Percentiles rank a stretch among this genome's conserved stretches.
Evolutionary conservation across 1,140 invertebrate genomes (phyloP).

Genomic region (Heliothis subflexa): DNA sequence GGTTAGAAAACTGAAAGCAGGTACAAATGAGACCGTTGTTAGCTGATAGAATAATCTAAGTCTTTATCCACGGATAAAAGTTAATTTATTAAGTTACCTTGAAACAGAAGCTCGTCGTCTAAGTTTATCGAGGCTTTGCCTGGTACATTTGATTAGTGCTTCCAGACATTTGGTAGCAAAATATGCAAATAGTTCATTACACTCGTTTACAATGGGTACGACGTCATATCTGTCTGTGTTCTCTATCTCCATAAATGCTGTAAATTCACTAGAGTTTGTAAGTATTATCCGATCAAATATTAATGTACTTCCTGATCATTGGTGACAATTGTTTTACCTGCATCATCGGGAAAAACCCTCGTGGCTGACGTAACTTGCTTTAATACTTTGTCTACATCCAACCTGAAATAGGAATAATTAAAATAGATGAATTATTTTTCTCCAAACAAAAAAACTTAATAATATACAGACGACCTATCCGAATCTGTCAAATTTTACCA

Average conservation of each 20-base stretch:
- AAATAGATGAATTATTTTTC: not conserved
- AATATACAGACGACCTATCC: no score
- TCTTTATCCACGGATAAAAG: not conserved
- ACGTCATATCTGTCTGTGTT: conserved; percentile 87
- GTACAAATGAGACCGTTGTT: not conserved
- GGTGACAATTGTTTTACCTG: conserved; percentile 69
- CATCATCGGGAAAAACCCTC: conserved; percentile 86
- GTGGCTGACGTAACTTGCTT: conserved; percentile 87
- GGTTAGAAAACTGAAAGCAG: conserved; percentile 74
- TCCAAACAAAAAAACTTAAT: no score
- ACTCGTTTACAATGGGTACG: conserved; percentile 88
- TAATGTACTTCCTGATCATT: no score
- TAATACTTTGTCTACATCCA: conserved; percentile 87
- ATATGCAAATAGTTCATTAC: conserved; percentile 91
- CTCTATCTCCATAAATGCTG: conserved; percentile 88
- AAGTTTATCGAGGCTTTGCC: conserved; percentile 89
- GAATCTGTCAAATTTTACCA: no score
- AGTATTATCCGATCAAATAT: no score
- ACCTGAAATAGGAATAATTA: conserved; percentile 57
- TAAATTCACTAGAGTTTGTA: conserved; percentile 29
- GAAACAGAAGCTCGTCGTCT: conserved; percentile 87
- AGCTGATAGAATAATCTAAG: no score
- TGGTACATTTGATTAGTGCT: conserved; percentile 89
- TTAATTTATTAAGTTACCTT: conserved; percentile 71
- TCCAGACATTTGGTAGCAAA: conserved; percentile 91